A percentile compares a stretch with the other conserved stretches of the same genome.
Conservation (phyloP, 2,113 vertebrate genomes). For the Jaculus jaculus region DNA sequence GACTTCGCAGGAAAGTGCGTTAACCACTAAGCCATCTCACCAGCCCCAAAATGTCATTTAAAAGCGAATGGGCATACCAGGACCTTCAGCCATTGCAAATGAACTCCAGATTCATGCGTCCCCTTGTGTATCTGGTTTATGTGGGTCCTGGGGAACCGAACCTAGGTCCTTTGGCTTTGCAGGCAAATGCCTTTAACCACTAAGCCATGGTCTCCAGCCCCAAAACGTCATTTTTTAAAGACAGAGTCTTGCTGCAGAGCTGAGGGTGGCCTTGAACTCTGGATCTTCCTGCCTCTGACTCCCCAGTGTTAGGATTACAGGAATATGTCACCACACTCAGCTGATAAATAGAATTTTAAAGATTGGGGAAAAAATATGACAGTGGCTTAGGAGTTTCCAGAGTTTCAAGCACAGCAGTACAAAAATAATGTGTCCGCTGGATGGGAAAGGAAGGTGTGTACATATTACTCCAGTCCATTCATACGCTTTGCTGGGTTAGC, state of each 20-base stretch:
- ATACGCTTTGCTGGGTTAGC: neutral
- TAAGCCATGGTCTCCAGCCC: no score
- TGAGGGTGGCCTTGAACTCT: neutral
- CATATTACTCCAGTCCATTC: neutral
- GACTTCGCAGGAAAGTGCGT: no score
- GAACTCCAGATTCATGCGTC: no score
- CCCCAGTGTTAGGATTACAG: neutral
- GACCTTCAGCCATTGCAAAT: no score
- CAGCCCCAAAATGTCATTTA: no score
- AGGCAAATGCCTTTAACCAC: no score
- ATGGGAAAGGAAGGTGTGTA: neutral
- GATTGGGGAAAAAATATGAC: conserved; percentile 1
- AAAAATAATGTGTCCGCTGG: conserved; percentile 66
- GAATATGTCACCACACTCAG: neutral
- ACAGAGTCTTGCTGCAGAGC: neutral
- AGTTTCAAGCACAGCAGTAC: conserved; percentile 58
- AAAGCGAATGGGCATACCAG: no score
- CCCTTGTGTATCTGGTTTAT: no score
- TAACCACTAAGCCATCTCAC: no score
- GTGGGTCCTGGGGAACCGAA: no score
- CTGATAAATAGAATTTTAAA: conserved; percentile 14
- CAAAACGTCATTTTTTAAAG: neutral
- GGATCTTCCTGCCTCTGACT: neutral
- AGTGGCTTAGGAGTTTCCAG: neutral
- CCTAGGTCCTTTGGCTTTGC: no score